These are phyloP conservation scores for Synergus gifuensis DNA, from an alignment of 2,888 invertebrate species.

Conservation along the genomic window DNA sequence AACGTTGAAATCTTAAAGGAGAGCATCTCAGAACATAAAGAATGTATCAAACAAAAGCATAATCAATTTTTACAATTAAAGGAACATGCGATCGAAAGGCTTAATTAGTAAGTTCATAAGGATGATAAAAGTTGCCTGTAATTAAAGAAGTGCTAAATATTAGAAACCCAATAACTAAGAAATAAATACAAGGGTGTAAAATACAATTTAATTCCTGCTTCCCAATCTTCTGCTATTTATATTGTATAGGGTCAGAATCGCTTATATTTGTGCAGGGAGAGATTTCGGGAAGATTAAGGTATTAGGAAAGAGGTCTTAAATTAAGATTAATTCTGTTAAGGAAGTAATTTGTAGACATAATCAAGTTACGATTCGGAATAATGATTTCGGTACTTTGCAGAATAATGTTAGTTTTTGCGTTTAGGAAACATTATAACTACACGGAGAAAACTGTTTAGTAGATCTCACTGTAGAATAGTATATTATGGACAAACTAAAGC, in stretches of 20 bases:
- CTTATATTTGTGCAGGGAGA: too few relatives aligned
- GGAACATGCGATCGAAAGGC: constrained; percentile 48
- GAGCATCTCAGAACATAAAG: constrained; percentile 47
- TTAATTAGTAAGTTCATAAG: constrained; percentile 41
- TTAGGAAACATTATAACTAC: neutral
- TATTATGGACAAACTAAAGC: too few relatives aligned
- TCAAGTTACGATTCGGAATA: neutral
- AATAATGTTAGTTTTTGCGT: neutral
- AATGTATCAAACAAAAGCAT: constrained; percentile 44
- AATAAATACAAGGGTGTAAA: neutral
- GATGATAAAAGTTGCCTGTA: neutral
- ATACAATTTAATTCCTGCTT: neutral
- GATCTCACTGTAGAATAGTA: too few relatives aligned
- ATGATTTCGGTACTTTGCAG: neutral
- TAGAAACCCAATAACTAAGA: neutral
- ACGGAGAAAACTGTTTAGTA: too few relatives aligned
- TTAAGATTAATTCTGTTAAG: neutral
- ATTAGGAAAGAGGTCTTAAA: neutral
- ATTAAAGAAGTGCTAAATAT: neutral
- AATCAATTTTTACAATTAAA: constrained; percentile 45
- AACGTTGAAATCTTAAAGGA: constrained; percentile 46
- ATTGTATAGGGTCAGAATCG: neutral
- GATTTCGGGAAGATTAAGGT: neutral
- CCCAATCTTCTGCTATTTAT: neutral
- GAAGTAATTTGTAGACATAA: neutral